Percentiles rank a stretch among this genome's conserved stretches.
These are phyloP conservation scores for Nomada flava DNA, from an alignment of 2,888 invertebrate genomes.

Conservation along the genomic window DNA sequence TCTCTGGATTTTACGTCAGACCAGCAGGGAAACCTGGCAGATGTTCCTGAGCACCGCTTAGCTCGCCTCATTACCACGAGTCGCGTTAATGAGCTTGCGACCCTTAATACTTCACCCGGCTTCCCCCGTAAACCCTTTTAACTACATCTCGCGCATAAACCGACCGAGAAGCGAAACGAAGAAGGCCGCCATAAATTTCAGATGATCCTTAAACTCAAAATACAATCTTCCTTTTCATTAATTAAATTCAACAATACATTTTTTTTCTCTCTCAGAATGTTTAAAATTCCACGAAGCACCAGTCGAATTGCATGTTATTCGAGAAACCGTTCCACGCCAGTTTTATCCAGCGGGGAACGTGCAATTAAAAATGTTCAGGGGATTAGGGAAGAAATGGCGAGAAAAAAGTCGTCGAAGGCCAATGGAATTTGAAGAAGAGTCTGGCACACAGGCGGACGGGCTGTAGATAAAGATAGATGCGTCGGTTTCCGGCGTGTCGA, in stretches of 20 bases:
- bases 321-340: not conserved
- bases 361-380: not conserved
- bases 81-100: slow-evolving; percentile 77
- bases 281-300: not conserved
- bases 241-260: not conserved
- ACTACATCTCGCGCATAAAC: slow-evolving; percentile 48
- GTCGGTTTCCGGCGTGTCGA: slow-evolving; percentile 82
- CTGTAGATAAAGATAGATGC: slow-evolving; percentile 81
- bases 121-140: slow-evolving; percentile 42
- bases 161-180: slow-evolving; percentile 33
- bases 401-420: slow-evolving; percentile 39
- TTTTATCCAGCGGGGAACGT: not conserved
- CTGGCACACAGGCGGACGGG: slow-evolving; percentile 57
- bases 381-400: slow-evolving; percentile 25
- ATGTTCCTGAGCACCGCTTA: slow-evolving; percentile 70
- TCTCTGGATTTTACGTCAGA: slow-evolving; percentile 28
- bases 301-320: not conserved
- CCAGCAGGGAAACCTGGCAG: slow-evolving; percentile 72
- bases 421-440: slow-evolving; percentile 69
- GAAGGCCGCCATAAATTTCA: slow-evolving; percentile 24
- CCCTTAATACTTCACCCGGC: slow-evolving; percentile 62
- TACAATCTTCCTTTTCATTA: not conserved
- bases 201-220: slow-evolving; percentile 8
- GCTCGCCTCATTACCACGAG: slow-evolving; percentile 76
- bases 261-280: too few relatives aligned